Evolutionary conservation across 2,888 invertebrate genomes (phyloP).

Genomic region (Octonoba sinensis): DNA sequence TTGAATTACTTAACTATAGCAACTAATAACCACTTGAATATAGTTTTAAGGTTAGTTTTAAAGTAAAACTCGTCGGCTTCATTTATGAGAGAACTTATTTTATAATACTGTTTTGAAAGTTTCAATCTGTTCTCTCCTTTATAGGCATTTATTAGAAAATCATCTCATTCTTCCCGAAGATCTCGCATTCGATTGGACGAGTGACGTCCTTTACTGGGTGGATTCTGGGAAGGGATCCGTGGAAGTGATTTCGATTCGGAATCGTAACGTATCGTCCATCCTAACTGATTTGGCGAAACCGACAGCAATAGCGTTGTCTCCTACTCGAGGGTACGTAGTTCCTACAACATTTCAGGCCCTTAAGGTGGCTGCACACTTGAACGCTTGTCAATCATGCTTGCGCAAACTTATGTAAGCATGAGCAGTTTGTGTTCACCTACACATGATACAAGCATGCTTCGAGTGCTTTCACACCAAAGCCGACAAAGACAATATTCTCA

Average conservation of each 20-base stretch:
- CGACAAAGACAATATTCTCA: too few species aligned
- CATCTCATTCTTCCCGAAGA: conserved; percentile 75
- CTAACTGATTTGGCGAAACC: conserved; percentile 75
- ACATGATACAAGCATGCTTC: too few species aligned
- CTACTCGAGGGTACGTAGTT: conserved; percentile 75
- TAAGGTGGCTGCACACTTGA: not conserved
- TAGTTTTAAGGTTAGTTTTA: too few species aligned
- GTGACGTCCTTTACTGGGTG: conserved; percentile 82
- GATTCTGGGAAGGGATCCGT: conserved; percentile 78
- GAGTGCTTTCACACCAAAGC: too few species aligned
- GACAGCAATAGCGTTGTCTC: conserved; percentile 78
- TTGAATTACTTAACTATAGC: too few species aligned
- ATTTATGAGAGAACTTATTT: too few species aligned
- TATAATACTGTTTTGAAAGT: too few species aligned
- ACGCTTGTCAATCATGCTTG: not conserved
- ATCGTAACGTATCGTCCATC: conserved; percentile 76
- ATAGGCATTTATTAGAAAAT: conserved; percentile 68
- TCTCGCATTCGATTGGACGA: conserved; percentile 79
- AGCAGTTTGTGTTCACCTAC: not conserved
- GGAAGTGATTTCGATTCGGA: conserved; percentile 78
- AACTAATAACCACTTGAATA: too few species aligned
- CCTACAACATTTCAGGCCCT: not conserved
- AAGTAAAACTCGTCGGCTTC: too few species aligned
- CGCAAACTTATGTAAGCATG: not conserved
- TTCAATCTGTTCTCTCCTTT: not conserved